Evolutionary conservation across 2,888 invertebrate species (phyloP).

Genomic region (Drosophila mimica): DNA sequence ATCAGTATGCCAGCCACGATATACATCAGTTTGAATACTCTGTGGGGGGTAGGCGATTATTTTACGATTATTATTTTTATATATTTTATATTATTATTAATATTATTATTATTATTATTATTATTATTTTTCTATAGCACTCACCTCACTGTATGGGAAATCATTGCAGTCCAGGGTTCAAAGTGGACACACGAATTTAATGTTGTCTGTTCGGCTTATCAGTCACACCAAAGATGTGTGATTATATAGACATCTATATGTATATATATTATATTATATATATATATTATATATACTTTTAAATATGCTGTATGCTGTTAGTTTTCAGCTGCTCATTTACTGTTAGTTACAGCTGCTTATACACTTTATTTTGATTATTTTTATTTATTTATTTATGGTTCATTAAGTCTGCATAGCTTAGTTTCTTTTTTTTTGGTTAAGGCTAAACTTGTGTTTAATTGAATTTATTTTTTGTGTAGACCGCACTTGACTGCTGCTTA

Average conservation of each 20-base stretch:
- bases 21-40: conserved; percentile 83
- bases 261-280: conserved; percentile 7
- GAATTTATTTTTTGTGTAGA: conserved; percentile 1
- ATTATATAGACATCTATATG: conserved; percentile 22
- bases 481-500: conserved; percentile 28
- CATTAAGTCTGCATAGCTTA: not conserved
- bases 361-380: not conserved
- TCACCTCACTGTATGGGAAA: conserved; percentile 82
- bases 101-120: not conserved
- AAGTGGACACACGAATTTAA: conserved; percentile 40
- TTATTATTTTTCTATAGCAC: not conserved
- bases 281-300: not conserved
- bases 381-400: not conserved
- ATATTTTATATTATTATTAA: not conserved
- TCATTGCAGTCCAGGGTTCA: conserved; percentile 61
- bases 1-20: conserved; percentile 83
- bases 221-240: conserved; percentile 33
- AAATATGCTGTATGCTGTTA: not conserved
- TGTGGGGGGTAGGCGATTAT: conserved; percentile 27
- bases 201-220: conserved; percentile 45
- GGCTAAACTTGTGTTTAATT: not conserved
- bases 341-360: not conserved
- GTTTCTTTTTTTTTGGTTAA: not conserved
- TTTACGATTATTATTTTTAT: not conserved
- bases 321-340: not conserved